Base-by-base conservation (phyloP, 2,888 invertebrate genomes). In the Folsomia manolachei region DNA sequence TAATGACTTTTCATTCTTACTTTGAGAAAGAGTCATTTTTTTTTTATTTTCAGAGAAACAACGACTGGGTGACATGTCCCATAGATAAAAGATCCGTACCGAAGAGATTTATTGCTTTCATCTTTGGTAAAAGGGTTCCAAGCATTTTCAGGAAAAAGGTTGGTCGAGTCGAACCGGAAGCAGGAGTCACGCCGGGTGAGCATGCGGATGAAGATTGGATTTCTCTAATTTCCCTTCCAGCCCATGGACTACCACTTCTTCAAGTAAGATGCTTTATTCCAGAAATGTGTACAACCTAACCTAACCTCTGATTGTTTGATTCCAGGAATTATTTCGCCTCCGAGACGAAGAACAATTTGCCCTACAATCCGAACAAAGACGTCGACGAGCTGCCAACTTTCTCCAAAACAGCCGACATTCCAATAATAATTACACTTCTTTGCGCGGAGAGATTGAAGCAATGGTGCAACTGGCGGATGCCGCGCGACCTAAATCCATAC, bases 401-500 rank as follows among this genome's bases (percentile, higher is more conserved):
- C 39, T 39, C 39, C n/a, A n/a, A n/a, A 39, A 39, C 14, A 39
- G 39, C 39, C 7, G 14, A 4, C 4, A 9, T 9, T 14, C 4
- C 4, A 39, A 39, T 14, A 39, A 39, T 39, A 39, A 9, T 39
- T 4, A 39, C 39, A 39, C 4, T n/a, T n/a, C n/a, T n/a, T n/a
- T n/a, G n/a, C n/a, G n/a, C n/a, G n/a, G n/a, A n/a, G n/a, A n/a
- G n/a, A n/a, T n/a, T 39, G 39, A 4, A 39, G 14, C 7, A 39
- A 39, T 4, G 39, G 39, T 14, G 4, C 19, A 56, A 56, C 7
- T 75, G 25, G 73, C 75, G 1, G 69, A 68, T 9, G 39, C 27
- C 21, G 72, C 75, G 2, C 53, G 75, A 23, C 71, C 63, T 18
- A 71, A 71, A 56, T 66, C 69, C 1, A 73, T 69, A 0, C 73